These are phyloP conservation scores for Thelaira solivaga DNA, from an alignment of 2,888 invertebrate genomes.

Conservation along the genomic window DNA sequence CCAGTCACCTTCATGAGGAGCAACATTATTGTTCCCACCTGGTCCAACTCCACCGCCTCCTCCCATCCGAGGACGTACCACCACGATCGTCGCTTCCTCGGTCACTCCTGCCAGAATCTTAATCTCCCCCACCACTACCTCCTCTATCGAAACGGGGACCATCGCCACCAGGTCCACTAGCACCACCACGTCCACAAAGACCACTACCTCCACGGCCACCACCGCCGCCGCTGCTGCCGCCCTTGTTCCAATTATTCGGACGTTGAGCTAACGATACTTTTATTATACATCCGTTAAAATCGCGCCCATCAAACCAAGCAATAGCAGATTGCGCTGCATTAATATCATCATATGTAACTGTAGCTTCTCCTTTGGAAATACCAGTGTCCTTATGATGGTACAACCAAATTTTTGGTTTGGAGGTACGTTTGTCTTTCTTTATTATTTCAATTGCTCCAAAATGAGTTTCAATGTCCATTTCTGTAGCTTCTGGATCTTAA, in stretches of 20 bases:
- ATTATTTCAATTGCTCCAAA: constrained; percentile 98
- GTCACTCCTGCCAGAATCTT: constrained; percentile 71
- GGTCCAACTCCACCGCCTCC: constrained; percentile 77
- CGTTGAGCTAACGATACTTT: constrained; percentile 87
- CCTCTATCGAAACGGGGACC: constrained; percentile 71
- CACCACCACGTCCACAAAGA: constrained; percentile 77
- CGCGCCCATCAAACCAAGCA: constrained; percentile 97
- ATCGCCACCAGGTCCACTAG: constrained; percentile 73
- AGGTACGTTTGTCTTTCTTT: constrained; percentile 96
- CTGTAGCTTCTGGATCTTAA: constrained; percentile 87
- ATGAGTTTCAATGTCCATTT: constrained; percentile 91
- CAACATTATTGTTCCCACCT: constrained; percentile 82
- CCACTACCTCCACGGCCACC: constrained; percentile 79
- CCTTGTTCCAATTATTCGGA: constrained; percentile 84
- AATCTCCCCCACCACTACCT: constrained; percentile 75
- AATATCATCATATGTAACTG: constrained; percentile 97
- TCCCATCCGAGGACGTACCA: constrained; percentile 76
- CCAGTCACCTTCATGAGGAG: constrained; percentile 94
- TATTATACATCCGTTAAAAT: constrained; percentile 90
- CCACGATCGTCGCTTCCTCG: constrained; percentile 77
- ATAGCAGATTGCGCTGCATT: constrained; percentile 97
- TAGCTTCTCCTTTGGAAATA: constrained; percentile 96
- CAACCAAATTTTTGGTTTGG: constrained; percentile 97
- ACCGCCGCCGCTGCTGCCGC: constrained; percentile 77
- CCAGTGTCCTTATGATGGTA: constrained; percentile 98